phyloP scores from a whole-genome alignment of 2,113 vertebrate genomes.

The Ochotona princeps region DNA sequence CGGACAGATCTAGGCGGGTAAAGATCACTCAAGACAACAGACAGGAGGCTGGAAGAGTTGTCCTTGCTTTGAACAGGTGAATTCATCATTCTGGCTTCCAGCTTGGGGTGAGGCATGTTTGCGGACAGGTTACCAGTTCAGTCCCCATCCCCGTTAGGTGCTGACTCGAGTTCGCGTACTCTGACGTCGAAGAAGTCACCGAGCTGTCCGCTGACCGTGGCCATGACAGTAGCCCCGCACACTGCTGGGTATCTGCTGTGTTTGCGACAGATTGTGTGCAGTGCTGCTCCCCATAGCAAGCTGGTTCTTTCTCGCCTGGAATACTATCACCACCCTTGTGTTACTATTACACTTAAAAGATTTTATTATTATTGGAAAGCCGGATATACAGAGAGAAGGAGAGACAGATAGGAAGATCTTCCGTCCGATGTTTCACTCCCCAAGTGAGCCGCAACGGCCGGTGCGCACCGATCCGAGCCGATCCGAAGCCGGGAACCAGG shows the following conservation, averaged over 20 bases:
- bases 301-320: slow-evolving; percentile 40
- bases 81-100: not conserved
- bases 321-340: not conserved
- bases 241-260: not conserved
- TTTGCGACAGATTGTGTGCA: not conserved
- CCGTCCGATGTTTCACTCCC: no score
- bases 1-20: not conserved
- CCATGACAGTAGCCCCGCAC: not conserved
- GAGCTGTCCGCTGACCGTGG: slow-evolving; percentile 23
- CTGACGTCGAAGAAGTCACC: not conserved
- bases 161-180: no score
- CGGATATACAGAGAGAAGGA: no score
- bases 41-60: not conserved
- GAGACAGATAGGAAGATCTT: no score
- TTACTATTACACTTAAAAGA: slow-evolving; percentile 20
- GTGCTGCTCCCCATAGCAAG: not conserved
- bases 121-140: not conserved
- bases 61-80: not conserved
- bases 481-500: no score
- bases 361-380: no score
- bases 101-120: not conserved
- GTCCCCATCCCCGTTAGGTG: not conserved
- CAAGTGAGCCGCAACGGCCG: no score
- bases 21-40: not conserved
- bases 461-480: no score